These are phyloP conservation scores for Paraplagusia blochii DNA, from an alignment of 2,113 vertebrate genomes.

Conservation along the genomic window DNA sequence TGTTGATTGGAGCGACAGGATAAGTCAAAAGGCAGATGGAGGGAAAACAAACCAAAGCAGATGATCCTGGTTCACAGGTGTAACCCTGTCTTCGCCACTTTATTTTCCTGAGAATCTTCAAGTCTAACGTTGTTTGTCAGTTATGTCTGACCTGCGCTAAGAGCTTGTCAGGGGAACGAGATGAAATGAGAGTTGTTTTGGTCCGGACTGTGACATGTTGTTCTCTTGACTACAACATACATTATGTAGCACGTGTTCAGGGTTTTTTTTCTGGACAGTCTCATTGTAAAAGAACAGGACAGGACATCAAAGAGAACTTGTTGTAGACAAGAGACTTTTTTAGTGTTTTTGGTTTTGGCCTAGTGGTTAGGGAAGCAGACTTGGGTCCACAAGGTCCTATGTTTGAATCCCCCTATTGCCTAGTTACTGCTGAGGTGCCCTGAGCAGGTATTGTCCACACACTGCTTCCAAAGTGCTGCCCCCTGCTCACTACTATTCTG, in stretches of 20 bases:
- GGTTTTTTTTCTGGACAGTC: constrained; percentile 23
- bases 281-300: constrained; percentile 17
- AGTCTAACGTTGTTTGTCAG: constrained; percentile 41
- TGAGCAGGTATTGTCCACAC: too few species aligned
- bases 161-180: constrained; percentile 28
- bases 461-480: too few species aligned
- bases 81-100: constrained; percentile 39
- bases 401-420: too few species aligned
- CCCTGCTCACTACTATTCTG: too few species aligned
- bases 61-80: constrained; percentile 16
- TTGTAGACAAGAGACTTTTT: too few species aligned
- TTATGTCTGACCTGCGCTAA: constrained; percentile 44
- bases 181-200: constrained; percentile 32
- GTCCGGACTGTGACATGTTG: constrained; percentile 37
- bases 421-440: too few species aligned
- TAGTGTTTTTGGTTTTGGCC: too few species aligned
- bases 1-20: constrained; percentile 46
- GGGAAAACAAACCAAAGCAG: constrained; percentile 19
- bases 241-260: constrained; percentile 39
- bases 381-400: too few species aligned
- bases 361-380: too few species aligned
- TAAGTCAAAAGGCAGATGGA: constrained; percentile 28
- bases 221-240: constrained; percentile 19
- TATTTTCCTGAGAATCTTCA: constrained; percentile 34
- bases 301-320: constrained; percentile 14